Evolutionary conservation across 2,797 vertebrate species (phyloP).

Genomic region (Nyctalus aviator): DNA sequence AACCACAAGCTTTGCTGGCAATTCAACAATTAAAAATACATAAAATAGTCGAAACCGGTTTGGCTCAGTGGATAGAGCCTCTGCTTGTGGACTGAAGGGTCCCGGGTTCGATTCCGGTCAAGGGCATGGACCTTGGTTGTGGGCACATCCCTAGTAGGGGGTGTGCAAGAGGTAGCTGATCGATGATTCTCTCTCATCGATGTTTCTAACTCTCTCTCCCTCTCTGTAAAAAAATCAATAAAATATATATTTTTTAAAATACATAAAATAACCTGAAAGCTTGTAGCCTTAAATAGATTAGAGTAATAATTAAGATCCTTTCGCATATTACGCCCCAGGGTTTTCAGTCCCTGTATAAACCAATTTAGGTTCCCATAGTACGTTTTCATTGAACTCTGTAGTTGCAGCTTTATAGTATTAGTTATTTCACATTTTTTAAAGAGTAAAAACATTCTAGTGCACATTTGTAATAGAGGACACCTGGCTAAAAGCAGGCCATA

Average conservation of each 20-base stretch:
- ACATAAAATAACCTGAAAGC: not conserved
- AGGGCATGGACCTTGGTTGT: too few relatives aligned
- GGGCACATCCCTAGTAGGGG: too few relatives aligned
- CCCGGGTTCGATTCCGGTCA: too few relatives aligned
- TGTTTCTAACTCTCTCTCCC: too few relatives aligned
- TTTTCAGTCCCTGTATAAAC: not conserved
- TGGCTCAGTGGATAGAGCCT: too few relatives aligned
- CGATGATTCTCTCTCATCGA: too few relatives aligned
- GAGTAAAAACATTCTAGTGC: not conserved
- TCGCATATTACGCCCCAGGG: not conserved
- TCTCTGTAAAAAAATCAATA: too few relatives aligned
- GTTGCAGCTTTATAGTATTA: not conserved
- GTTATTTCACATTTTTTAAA: not conserved
- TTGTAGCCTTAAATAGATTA: not conserved
- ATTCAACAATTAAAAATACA: slow-evolving; percentile 17
- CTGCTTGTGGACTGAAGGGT: too few relatives aligned
- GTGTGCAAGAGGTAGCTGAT: too few relatives aligned
- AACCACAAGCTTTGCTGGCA: not conserved
- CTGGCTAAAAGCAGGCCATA: not conserved
- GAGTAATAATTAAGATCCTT: not conserved
- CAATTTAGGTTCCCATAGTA: not conserved
- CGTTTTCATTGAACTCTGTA: slow-evolving; percentile 1
- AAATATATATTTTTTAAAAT: not conserved
- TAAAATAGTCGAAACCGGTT: too few relatives aligned
- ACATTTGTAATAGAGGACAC: not conserved